Conservation (phyloP, 2,888 invertebrate genomes). For the Stenchaetothrips biformis region DNA sequence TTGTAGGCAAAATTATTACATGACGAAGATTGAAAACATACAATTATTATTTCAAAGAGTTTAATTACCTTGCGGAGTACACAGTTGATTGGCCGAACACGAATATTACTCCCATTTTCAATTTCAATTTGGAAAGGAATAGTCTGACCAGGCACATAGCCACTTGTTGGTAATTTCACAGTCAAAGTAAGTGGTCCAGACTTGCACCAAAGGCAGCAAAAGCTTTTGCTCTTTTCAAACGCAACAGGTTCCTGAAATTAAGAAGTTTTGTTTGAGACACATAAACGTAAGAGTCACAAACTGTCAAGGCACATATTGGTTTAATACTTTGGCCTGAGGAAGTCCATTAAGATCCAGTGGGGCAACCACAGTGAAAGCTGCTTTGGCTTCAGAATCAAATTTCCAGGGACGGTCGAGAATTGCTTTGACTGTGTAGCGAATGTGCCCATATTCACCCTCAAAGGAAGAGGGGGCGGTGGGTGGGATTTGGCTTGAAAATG, state of each 20-base stretch:
- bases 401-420: constrained; percentile 76
- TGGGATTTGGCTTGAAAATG: constrained; percentile 70
- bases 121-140: constrained; percentile 66
- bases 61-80: constrained; percentile 59
- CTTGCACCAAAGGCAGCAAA: constrained; percentile 74
- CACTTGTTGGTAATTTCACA: constrained; percentile 64
- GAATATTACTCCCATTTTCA: constrained; percentile 69
- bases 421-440: constrained; percentile 76
- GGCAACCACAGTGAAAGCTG: constrained; percentile 74
- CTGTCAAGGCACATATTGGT: background rate
- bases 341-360: constrained; percentile 77
- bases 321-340: constrained; percentile 60
- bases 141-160: constrained; percentile 71
- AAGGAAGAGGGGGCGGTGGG: constrained; percentile 73
- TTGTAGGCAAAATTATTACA: background rate
- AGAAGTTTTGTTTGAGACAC: constrained; percentile 11
- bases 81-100: constrained; percentile 58
- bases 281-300: background rate
- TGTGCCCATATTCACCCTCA: constrained; percentile 64
- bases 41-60: background rate
- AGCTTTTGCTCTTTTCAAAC: constrained; percentile 65
- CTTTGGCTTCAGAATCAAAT: constrained; percentile 76
- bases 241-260: constrained; percentile 58
- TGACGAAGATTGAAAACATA: background rate
- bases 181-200: constrained; percentile 66